phyloP scores from a whole-genome alignment of 2,113 vertebrate species.

The Garra rufa region DNA sequence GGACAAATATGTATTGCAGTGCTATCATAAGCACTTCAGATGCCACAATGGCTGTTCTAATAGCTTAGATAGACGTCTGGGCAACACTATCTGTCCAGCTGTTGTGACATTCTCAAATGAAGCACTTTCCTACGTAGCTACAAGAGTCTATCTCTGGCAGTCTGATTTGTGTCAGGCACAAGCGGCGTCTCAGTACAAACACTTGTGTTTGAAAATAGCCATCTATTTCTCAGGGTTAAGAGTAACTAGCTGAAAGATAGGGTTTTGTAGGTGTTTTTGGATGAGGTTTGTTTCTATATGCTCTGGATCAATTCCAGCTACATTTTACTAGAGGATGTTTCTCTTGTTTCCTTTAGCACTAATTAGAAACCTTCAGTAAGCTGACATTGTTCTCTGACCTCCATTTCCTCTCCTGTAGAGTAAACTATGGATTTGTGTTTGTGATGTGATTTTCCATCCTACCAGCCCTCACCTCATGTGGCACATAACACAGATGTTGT shows the following conservation, averaged over 20 bases:
- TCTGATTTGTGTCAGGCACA: background rate
- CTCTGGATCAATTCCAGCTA: background rate
- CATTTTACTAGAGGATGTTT: background rate
- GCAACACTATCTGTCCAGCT: background rate
- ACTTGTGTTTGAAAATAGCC: conserved; percentile 46
- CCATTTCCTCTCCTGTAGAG: background rate
- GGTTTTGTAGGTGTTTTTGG: background rate
- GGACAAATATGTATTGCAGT: background rate
- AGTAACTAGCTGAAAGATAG: background rate
- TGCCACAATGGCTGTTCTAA: background rate
- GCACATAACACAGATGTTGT: background rate
- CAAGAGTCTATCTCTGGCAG: conserved; percentile 6
- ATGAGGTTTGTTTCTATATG: background rate
- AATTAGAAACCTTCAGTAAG: background rate
- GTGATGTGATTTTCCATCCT: background rate
- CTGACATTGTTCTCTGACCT: background rate
- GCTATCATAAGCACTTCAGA: conserved; percentile 6
- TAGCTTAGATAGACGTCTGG: background rate
- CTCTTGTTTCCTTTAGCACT: background rate
- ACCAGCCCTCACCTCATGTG: background rate
- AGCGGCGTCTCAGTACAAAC: background rate
- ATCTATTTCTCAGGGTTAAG: conserved; percentile 10
- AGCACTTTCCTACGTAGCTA: background rate
- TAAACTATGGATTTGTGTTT: background rate
- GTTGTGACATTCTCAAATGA: conserved; percentile 14